Conservation (phyloP, 64 coral and sea anemone genomes). For the Stichodactyla mertensii region DNA sequence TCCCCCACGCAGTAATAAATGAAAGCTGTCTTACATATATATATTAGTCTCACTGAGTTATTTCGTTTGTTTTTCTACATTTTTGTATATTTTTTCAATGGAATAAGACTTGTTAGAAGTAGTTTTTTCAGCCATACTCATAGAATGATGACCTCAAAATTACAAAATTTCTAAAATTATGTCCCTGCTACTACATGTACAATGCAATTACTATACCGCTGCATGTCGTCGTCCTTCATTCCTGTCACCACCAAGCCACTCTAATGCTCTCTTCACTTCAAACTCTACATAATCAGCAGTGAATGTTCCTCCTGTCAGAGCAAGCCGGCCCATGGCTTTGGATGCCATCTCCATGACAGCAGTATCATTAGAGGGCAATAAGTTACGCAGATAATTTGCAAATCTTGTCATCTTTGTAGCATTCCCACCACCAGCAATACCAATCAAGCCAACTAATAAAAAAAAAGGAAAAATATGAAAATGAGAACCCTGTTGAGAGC, state of each 20-base stretch:
- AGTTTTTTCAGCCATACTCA: too few relatives aligned
- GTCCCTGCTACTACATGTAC: too few relatives aligned
- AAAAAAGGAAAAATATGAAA: not conserved
- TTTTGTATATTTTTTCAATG: too few relatives aligned
- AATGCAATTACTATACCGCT: slow-evolving; percentile 46
- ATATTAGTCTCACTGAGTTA: too few relatives aligned
- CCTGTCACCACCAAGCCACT: slow-evolving; percentile 90
- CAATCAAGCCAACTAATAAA: slow-evolving; percentile 81
- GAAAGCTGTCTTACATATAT: too few relatives aligned
- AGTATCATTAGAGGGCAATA: slow-evolving; percentile 90
- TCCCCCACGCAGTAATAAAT: too few relatives aligned
- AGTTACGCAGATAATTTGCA: slow-evolving; percentile 93
- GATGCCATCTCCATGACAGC: slow-evolving; percentile 95
- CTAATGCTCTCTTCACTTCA: slow-evolving; percentile 89
- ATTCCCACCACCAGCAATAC: slow-evolving; percentile 83
- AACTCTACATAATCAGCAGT: slow-evolving; percentile 99
- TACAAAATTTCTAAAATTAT: too few relatives aligned
- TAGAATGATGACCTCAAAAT: too few relatives aligned
- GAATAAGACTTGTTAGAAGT: too few relatives aligned
- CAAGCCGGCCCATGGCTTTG: slow-evolving; percentile 89
- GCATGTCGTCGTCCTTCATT: slow-evolving; percentile 89
- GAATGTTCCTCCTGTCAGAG: slow-evolving; percentile 88
- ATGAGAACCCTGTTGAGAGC: not conserved
- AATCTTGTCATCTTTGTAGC: slow-evolving; percentile 94
- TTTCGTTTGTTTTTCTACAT: too few relatives aligned